Base-by-base conservation (phyloP, 2,797 vertebrate species). In the Melanotaenia maccullochi region DNA sequence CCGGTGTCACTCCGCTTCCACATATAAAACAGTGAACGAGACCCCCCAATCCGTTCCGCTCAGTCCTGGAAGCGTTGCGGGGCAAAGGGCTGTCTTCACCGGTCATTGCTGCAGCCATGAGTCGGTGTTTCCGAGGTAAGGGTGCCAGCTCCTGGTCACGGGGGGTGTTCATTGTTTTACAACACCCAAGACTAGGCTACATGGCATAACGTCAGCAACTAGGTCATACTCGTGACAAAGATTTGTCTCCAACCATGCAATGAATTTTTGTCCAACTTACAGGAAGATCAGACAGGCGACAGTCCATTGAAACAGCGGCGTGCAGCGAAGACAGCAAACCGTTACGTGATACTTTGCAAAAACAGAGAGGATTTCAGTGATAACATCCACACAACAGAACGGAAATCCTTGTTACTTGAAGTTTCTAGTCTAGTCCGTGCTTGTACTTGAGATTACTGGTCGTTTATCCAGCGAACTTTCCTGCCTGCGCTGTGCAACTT, bases 1-100 rank as follows among this genome's bases (percentile, higher is more conserved):
- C 97, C 1, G 94, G 91, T 35, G 96, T 95, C 58, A 99, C 96
- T 60, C 96, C 96, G 76, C 96, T 96, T 55, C 97, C 97, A 84
- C 97, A 99, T 77, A 99, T 92, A 76, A 98, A 99, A 88, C 97
- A 99, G 77, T 96, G 95, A 6, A 98, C 92, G 40, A 95, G 84
- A 52, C 76, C 87, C 60, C 78, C 87, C 7, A 89, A 73, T 78
- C 94, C 93, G 66, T 94, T 94, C 44, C 93, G 94, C 69, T 93
- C 91, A 38, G 71, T 70, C 86, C 93, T 89, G 92, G 93, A 90
- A 74, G 82, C 81, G 85, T 85, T 84, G 52, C 86, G 91, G 85
- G 91, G 82, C 85, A 87, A 57, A 57, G 91, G 89, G 89, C 92
- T 93, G 84, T 91, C 91, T 85, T 95, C 94, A 24, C 82, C 84